phyloP scores from a whole-genome alignment of 2,888 invertebrate genomes.

The Hybos culiciformis region DNA sequence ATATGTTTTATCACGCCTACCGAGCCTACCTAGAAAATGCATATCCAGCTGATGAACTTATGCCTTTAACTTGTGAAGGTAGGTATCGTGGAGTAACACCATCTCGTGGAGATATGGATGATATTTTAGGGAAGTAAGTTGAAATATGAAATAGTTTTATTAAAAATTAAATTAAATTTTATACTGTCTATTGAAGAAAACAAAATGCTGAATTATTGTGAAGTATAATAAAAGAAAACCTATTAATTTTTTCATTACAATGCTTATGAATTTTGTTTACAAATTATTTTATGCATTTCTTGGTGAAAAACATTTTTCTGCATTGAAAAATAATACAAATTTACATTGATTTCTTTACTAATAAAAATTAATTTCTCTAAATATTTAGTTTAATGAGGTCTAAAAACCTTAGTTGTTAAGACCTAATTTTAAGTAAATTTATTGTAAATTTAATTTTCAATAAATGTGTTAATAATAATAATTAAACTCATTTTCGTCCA shows the following conservation, averaged over 20 bases:
- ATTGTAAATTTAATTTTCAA: too few relatives aligned
- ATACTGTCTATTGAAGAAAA: background rate
- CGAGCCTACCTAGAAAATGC: constrained; percentile 94
- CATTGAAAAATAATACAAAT: too few relatives aligned
- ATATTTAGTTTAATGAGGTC: too few relatives aligned
- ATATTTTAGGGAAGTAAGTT: constrained; percentile 89
- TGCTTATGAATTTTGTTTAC: background rate
- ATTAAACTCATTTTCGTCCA: background rate
- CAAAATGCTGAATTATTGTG: background rate
- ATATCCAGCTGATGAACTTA: constrained; percentile 95
- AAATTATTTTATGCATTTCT: background rate
- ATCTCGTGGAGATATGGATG: constrained; percentile 91
- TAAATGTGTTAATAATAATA: background rate
- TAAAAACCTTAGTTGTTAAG: too few relatives aligned
- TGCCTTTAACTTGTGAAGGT: constrained; percentile 92
- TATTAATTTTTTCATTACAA: background rate
- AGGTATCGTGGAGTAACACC: constrained; percentile 80
- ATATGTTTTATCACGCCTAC: constrained; percentile 97
- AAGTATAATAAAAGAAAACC: background rate
- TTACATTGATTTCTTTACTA: too few relatives aligned
- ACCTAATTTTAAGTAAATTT: too few relatives aligned
- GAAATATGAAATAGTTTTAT: constrained; percentile 10
- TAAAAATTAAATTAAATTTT: constrained; percentile 6
- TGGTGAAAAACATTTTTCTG: too few relatives aligned
- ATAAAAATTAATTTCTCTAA: too few relatives aligned